These are phyloP conservation scores for Simalia tracyae DNA, from an alignment of 2,797 vertebrate species.

Conservation along the genomic window DNA sequence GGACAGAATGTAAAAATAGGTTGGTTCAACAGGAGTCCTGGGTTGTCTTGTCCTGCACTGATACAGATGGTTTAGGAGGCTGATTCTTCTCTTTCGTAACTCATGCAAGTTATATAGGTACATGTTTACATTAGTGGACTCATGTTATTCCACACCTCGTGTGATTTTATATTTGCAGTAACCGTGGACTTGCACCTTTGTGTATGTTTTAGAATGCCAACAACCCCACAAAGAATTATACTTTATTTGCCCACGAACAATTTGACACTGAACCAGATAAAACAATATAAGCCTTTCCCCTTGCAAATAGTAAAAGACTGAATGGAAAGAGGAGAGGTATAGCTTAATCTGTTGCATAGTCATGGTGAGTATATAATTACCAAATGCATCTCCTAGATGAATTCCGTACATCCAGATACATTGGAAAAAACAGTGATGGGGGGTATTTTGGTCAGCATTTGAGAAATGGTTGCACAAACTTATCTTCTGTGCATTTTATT, in stretches of 20 bases:
- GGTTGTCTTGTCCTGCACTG: not conserved
- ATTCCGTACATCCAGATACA: not conserved
- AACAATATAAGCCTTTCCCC: not conserved
- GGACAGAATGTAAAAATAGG: slow-evolving; percentile 29
- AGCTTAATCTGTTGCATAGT: not conserved
- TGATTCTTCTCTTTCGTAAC: not conserved
- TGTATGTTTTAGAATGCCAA: not conserved
- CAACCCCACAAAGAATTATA: slow-evolving; percentile 24
- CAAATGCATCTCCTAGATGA: not conserved
- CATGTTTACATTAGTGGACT: not conserved
- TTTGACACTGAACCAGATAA: not conserved
- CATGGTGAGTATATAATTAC: not conserved
- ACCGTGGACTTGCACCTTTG: not conserved
- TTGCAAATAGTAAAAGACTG: not conserved
- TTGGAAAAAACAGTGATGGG: not conserved
- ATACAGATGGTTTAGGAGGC: not conserved
- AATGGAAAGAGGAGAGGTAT: not conserved
- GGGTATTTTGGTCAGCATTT: not conserved
- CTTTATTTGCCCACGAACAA: slow-evolving; percentile 20
- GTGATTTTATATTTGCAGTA: accelerated
- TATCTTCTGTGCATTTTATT: not conserved
- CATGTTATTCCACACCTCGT: not conserved
- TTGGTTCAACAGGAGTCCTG: slow-evolving; percentile 25
- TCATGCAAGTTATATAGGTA: not conserved
- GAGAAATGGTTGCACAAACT: not conserved